Conservation (phyloP, 2,113 vertebrate species). For the Pteruthius melanotis region DNA sequence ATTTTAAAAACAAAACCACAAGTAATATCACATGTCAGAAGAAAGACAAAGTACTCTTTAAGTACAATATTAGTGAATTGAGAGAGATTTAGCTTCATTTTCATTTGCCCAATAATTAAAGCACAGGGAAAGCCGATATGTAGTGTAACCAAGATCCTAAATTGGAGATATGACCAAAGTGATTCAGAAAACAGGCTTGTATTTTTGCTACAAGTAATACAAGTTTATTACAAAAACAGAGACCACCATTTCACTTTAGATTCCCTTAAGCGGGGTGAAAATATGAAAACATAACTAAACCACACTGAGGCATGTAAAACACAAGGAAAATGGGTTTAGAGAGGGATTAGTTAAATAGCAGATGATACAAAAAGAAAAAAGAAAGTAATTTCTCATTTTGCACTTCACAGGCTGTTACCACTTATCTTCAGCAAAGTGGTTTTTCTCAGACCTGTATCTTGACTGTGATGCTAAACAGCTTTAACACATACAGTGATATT, state of each 20-base stretch:
- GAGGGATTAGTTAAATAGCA: background rate
- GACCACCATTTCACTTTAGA: background rate
- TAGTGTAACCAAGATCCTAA: background rate
- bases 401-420: background rate
- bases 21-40: constrained; percentile 26
- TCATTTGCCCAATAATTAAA: background rate
- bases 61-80: background rate
- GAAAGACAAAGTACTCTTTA: constrained; percentile 4
- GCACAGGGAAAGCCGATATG: background rate
- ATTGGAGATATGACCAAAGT: background rate
- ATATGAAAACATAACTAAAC: background rate
- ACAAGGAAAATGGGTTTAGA: background rate
- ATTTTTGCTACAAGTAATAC: background rate
- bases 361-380: background rate
- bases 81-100: background rate
- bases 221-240: background rate
- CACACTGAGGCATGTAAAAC: background rate
- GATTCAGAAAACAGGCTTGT: background rate
- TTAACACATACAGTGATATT: background rate
- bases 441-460: background rate
- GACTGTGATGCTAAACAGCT: background rate
- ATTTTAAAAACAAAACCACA: constrained; percentile 51
- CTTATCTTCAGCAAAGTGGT: background rate
- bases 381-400: background rate
- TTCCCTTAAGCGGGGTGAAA: background rate